Evolutionary conservation across 2,888 invertebrate species (phyloP), one percentile per base, ranked within the genome.

Genomic region (Drosophila austrosaltans): DNA sequence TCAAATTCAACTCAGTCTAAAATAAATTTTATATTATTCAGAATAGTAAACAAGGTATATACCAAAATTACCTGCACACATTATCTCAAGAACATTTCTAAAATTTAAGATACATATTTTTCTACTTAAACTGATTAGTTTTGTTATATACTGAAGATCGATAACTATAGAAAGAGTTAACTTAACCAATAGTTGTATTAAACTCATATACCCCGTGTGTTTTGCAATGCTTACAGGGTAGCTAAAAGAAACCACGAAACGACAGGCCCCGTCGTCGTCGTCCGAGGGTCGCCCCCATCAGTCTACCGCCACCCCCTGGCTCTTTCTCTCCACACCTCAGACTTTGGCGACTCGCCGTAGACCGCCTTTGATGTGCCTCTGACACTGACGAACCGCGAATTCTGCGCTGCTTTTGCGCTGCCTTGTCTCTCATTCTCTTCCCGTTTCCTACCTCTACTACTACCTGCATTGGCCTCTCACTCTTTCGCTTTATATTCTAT

Each of bases 301-400:
- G 40, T 20, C 36, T 28, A 63, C 22, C 2, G n/a, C 22, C 32
- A 48, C 44, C 22, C 8, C 32, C 44, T 28, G 28, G 28, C 67
- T 10, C 56, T 12, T 32, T 65, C 66, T 40, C 25, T 25, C n/a
- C 53, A 40, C 22, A 32, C 39, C 10, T 20, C 32, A 30, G 61
- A 53, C 71, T 62, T 69, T 70, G 63, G 32, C 22, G 56, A 42
- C 54, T 59, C 30, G 8, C 42, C 22, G 16, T 64, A 75, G 69
- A 75, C 81, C 86, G 86, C 86, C 82, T 83, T 83, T 83, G 83
- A 85, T 85, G 86, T 83, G 69, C 73, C 44, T 54, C 69, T 66
- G 74, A 74, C 72, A 67, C 82, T 82, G 85, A 85, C 80, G 79
- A 76, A 76, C 82, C 82, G 82, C 70, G 66, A 61, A 28, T 36